Conservation (phyloP, 92 coral and sea anemone genomes). For the Virgularia gustaviana region DNA sequence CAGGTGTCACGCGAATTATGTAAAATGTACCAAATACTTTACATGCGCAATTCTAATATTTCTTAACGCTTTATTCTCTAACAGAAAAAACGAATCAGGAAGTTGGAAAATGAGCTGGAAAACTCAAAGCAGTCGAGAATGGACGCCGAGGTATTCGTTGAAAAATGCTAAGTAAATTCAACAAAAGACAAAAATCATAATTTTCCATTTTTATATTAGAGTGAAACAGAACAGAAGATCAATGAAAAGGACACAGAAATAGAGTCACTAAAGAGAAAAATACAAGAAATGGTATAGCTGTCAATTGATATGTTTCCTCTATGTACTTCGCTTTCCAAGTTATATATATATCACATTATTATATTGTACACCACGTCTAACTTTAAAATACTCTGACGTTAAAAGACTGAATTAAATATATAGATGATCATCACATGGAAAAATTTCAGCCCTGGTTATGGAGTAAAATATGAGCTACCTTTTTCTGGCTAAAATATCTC, state of each 20-base stretch:
- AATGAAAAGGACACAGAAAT: conserved; percentile 48
- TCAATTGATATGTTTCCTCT: background rate
- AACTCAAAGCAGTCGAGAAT: conserved; percentile 33
- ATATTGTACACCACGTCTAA: no score
- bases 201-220: conserved; percentile 16
- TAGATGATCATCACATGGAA: no score
- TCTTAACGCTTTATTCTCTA: background rate
- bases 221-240: conserved; percentile 25
- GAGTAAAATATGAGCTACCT: no score
- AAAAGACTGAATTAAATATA: no score
- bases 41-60: background rate
- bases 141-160: conserved; percentile 18
- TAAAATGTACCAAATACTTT: background rate
- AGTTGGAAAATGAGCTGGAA: conserved; percentile 31
- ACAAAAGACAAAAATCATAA: background rate
- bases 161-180: no score
- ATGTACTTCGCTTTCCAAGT: background rate
- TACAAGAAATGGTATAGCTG: conserved; percentile 32
- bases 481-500: no score
- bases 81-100: conserved; percentile 44
- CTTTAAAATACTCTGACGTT: no score
- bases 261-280: conserved; percentile 28
- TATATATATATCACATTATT: background rate
- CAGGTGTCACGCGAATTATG: background rate
- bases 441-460: no score